Percentiles rank a stretch among this genome's conserved stretches.
Evolutionary conservation across 2,797 vertebrate species (phyloP).

Genomic region (Serranus cabrilla): DNA sequence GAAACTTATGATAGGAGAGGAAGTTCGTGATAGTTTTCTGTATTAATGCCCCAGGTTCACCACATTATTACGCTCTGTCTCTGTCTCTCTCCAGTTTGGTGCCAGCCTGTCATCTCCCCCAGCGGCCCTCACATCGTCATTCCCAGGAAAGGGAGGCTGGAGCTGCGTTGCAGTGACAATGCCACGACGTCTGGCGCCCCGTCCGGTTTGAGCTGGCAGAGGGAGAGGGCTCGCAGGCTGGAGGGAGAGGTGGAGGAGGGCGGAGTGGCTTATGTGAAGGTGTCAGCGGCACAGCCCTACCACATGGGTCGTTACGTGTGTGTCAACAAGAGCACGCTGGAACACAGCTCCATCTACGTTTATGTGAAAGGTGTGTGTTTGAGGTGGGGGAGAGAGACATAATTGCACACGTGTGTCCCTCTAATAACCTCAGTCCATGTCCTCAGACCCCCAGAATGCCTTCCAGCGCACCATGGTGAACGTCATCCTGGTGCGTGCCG

Average conservation of each 20-base stretch:
- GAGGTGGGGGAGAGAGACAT: too few species aligned
- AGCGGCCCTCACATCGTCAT: conserved; percentile 84
- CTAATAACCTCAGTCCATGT: background rate
- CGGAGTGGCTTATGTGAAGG: conserved; percentile 62
- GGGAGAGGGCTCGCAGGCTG: conserved; percentile 79
- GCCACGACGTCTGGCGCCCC: conserved; percentile 37
- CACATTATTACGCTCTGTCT: conserved; percentile 45
- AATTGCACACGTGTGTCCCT: background rate
- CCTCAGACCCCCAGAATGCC: conserved; percentile 86
- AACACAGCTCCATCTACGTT: conserved; percentile 90
- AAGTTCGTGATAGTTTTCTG: too few species aligned
- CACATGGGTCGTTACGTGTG: conserved; percentile 92
- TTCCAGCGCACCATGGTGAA: conserved; percentile 88
- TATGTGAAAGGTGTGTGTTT: conserved; percentile 92
- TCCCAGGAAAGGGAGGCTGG: conserved; percentile 84
- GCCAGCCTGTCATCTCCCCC: conserved; percentile 84
- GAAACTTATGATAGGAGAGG: too few species aligned
- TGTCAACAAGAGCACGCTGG: conserved; percentile 80
- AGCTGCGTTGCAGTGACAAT: conserved; percentile 86
- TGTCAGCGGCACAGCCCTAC: conserved; percentile 72
- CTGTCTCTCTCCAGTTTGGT: conserved; percentile 69
- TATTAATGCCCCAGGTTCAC: conserved; percentile 1
- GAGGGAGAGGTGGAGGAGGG: conserved; percentile 78
- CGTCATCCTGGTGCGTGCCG: conserved; percentile 84
- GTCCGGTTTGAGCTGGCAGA: conserved; percentile 86